Conservation (phyloP, 2,797 vertebrate genomes). For the Emydoidea blandingii region DNA sequence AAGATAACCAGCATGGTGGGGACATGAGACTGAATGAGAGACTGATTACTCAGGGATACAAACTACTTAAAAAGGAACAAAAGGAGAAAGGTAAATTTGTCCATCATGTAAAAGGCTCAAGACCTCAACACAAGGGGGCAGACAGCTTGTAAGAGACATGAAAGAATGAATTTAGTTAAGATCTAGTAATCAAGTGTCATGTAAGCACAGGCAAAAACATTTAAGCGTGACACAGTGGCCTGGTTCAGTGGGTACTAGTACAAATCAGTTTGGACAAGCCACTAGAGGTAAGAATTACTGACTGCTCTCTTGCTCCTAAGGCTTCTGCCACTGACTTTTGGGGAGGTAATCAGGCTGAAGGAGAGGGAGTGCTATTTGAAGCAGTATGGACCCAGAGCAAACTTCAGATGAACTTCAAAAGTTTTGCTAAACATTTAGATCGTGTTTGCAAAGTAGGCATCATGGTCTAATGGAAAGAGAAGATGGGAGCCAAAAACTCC, state of each 20-base stretch:
- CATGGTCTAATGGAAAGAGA: neutral
- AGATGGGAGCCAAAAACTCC: neutral
- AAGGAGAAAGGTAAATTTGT: neutral
- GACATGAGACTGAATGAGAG: neutral
- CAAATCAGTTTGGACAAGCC: neutral
- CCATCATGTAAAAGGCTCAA: neutral
- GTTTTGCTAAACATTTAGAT: neutral
- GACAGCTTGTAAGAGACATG: neutral
- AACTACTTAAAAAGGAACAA: neutral
- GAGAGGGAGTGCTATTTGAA: neutral
- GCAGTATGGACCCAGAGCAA: neutral
- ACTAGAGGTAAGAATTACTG: neutral
- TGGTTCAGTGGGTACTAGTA: neutral
- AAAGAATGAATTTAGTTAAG: neutral
- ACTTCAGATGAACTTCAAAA: neutral
- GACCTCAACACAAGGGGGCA: neutral
- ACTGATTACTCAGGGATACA: neutral
- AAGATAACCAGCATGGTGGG: neutral
- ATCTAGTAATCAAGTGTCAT: neutral
- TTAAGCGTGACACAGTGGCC: neutral
- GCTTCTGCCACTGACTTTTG: neutral
- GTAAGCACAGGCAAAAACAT: rapidly evolving
- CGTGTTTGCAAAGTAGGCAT: neutral
- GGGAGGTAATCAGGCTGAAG: neutral
- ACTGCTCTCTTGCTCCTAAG: neutral